These are phyloP conservation scores for Lepetodrilus schrolli DNA, from an alignment of 2,888 invertebrate species.

Conservation along the genomic window DNA sequence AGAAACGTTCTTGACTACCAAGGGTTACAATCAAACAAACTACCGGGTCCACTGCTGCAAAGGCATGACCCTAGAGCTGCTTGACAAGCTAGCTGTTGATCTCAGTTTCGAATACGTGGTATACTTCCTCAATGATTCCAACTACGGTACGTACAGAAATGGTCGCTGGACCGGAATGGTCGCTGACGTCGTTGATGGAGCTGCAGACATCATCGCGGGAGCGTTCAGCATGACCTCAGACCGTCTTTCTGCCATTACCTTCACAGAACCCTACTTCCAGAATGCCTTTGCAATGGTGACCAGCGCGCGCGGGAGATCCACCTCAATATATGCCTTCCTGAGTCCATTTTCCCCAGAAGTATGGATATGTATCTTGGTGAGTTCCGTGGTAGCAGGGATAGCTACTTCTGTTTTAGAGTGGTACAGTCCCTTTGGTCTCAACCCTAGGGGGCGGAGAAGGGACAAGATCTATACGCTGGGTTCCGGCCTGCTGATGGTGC, in stretches of 20 bases:
- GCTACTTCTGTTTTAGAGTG: slow-evolving; percentile 94
- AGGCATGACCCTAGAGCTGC: slow-evolving; percentile 89
- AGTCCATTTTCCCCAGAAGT: slow-evolving; percentile 90
- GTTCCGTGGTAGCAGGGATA: slow-evolving; percentile 89
- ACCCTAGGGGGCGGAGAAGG: slow-evolving; percentile 92
- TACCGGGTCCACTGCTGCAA: slow-evolving; percentile 82
- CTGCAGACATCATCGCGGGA: slow-evolving; percentile 92
- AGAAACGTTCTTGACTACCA: slow-evolving; percentile 62
- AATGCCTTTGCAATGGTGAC: slow-evolving; percentile 88
- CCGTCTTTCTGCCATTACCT: slow-evolving; percentile 84
- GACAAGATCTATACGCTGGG: slow-evolving; percentile 94
- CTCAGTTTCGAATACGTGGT: slow-evolving; percentile 90
- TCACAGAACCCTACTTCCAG: slow-evolving; percentile 92
- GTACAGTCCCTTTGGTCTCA: slow-evolving; percentile 92
- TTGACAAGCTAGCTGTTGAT: slow-evolving; percentile 87
- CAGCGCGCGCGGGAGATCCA: slow-evolving; percentile 78
- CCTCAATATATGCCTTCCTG: slow-evolving; percentile 86
- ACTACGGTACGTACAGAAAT: slow-evolving; percentile 65
- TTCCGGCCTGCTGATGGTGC: slow-evolving; percentile 91
- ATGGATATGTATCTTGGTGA: slow-evolving; percentile 92
- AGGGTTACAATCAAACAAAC: slow-evolving; percentile 38
- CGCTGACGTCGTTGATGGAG: slow-evolving; percentile 87
- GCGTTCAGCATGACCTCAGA: slow-evolving; percentile 87
- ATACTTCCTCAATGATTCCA: slow-evolving; percentile 79
- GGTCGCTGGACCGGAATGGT: slow-evolving; percentile 91